Evolutionary conservation across 2,888 invertebrate genomes (phyloP).

Genomic region (Diplazon laetatorius): DNA sequence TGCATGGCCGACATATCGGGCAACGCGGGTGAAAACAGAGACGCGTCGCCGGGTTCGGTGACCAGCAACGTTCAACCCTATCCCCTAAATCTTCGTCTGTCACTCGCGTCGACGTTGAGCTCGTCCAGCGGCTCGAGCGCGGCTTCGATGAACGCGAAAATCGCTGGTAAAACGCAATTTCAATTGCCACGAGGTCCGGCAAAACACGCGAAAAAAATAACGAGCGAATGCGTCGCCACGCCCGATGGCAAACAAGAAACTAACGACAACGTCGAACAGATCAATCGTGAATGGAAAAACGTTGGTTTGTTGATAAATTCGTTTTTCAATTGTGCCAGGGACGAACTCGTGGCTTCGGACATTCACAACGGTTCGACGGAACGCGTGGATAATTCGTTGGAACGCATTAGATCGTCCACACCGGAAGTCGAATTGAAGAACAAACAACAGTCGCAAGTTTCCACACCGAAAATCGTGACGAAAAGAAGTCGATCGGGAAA

Average conservation of each 20-base stretch:
- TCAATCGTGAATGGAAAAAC: constrained; percentile 78
- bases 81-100: constrained; percentile 71
- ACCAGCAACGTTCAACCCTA: constrained; percentile 74
- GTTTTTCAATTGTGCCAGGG: constrained; percentile 73
- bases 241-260: constrained; percentile 46
- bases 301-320: constrained; percentile 68
- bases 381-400: constrained; percentile 70
- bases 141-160: constrained; percentile 71
- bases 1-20: constrained; percentile 78
- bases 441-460: constrained; percentile 82
- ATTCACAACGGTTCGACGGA: constrained; percentile 71
- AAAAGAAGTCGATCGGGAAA: constrained; percentile 83
- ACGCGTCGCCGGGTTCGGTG: constrained; percentile 77
- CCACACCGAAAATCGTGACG: constrained; percentile 84
- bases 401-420: constrained; percentile 75
- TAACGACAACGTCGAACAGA: constrained; percentile 70
- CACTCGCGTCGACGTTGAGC: constrained; percentile 75
- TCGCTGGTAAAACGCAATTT: constrained; percentile 70
- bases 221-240: constrained; percentile 43
- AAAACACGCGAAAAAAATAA: constrained; percentile 72
- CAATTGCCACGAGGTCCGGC: constrained; percentile 72
- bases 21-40: constrained; percentile 74
- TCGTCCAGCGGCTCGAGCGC: constrained; percentile 78
- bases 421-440: constrained; percentile 78
- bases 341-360: constrained; percentile 55